These are phyloP conservation scores for Centroberyx gerrardi DNA, from an alignment of 2,797 vertebrate species.

Conservation along the genomic window DNA sequence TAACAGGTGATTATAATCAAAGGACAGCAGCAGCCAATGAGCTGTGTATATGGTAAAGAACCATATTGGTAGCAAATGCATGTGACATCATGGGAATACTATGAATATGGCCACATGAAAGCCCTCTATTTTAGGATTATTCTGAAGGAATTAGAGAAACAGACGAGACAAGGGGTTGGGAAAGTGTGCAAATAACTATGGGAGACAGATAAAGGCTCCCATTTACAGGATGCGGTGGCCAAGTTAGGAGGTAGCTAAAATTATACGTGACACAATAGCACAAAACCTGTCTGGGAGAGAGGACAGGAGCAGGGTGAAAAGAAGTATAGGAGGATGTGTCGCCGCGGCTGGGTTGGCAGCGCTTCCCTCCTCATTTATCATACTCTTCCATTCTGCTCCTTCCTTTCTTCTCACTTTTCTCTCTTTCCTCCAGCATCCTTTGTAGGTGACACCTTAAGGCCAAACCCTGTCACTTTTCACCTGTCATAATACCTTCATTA, in stretches of 20 bases:
- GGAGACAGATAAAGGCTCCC: neutral
- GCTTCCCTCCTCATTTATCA: constrained; percentile 24
- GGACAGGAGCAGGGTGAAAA: constrained; percentile 30
- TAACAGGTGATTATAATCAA: too few species aligned
- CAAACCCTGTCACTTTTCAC: constrained; percentile 22
- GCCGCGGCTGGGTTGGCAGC: constrained; percentile 6
- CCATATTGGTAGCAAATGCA: too few species aligned
- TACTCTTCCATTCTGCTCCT: constrained; percentile 12
- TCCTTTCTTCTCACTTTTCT: constrained; percentile 9
- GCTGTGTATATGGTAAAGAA: too few species aligned
- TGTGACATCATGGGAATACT: too few species aligned
- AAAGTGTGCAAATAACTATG: constrained; percentile 12
- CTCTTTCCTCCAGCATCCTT: constrained; percentile 9
- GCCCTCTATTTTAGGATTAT: neutral
- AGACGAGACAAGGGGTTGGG: neutral
- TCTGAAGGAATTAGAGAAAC: neutral
- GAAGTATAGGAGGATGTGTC: neutral
- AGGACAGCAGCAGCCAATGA: too few species aligned
- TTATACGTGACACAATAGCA: constrained; percentile 32
- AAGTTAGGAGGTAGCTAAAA: constrained; percentile 17
- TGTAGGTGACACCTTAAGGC: constrained; percentile 14
- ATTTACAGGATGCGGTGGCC: constrained; percentile 19
- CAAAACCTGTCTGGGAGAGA: constrained; percentile 21
- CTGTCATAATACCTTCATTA: constrained; percentile 33
- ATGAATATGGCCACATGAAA: too few species aligned